Base-by-base conservation (phyloP, 35 echinoderm and acorn worm genomes). In the Holothuria glaberrima region DNA sequence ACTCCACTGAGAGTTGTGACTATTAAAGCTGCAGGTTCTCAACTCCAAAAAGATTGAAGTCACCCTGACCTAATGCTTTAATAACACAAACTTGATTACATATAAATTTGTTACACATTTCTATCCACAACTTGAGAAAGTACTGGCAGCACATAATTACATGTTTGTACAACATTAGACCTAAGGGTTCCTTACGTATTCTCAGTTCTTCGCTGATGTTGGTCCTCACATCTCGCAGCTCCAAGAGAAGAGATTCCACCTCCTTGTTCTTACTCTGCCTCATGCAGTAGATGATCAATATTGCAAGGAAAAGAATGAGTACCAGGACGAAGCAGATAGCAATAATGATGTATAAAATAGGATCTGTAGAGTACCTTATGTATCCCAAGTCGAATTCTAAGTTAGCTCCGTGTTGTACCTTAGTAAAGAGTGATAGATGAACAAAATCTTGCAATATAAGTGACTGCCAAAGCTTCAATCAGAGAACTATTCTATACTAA, bases 181-280 rank as follows among this genome's bases (percentile, higher is more conserved):
- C 50, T 17, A 54, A 17, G 66, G 21, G 12, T 21, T 18, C n/a
- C 79, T 60, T 50, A 82, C 79, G 26, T 58, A 30, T 50, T 33
- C 57, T 58, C 9, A 82, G 57, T 58, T 82, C 79, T 82, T 60
- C 79, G 9, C 79, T 57, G 22, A 60, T 82, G 57, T 82, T 57
- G 71, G 28, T 41, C 33, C 71, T 16, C 44, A 75, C 71, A 41
- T 75, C 44, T 32, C 35, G 48, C 22, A 82, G 79, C 48, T 82
- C 79, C 7, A 84, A 17, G 22, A 84, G 52, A 20, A 84, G 52
- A 18, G 25, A 14, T 30, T 84, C 80, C 27, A 84, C 59, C 56
- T 84, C 80, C 57, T 84, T 84, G 56, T 64, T 59, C 13, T 84
- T 64, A 22, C 59, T 84, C 80, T 84, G 61, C 52, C 80, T 61